These are phyloP conservation scores for Leptopilina myrica DNA, from an alignment of 2,888 invertebrate species.

Conservation along the genomic window DNA sequence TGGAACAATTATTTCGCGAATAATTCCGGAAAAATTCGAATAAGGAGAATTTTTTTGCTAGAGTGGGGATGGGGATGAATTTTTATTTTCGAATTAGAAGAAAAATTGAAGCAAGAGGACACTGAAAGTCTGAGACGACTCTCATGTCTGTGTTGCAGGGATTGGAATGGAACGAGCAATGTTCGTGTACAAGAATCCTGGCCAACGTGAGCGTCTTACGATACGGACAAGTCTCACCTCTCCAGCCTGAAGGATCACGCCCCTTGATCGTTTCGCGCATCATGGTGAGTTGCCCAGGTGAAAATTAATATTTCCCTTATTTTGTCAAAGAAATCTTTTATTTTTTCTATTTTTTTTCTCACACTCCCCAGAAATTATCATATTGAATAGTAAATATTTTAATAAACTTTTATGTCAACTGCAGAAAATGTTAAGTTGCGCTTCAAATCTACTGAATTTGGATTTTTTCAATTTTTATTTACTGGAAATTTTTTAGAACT, in stretches of 20 bases:
- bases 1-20: too few species aligned
- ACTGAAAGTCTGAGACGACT: constrained; percentile 45
- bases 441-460: too few species aligned
- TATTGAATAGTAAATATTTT: constrained; percentile 23
- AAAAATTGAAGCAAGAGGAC: constrained; percentile 31
- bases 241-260: constrained; percentile 71
- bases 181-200: constrained; percentile 76
- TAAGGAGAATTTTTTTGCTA: too few species aligned
- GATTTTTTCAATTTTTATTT: too few species aligned
- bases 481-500: too few species aligned
- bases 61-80: background rate
- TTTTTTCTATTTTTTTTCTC: constrained; percentile 33
- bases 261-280: constrained; percentile 72
- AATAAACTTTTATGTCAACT: background rate
- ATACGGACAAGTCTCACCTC: constrained; percentile 70
- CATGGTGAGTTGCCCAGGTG: constrained; percentile 69
- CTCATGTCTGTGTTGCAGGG: constrained; percentile 71
- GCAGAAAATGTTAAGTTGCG: background rate
- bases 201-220: constrained; percentile 75
- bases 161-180: constrained; percentile 75
- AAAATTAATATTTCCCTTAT: constrained; percentile 41
- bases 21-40: too few species aligned
- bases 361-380: constrained; percentile 35
- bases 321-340: too few species aligned
- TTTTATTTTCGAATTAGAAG: background rate